phyloP scores from a whole-genome alignment of 2,797 vertebrate genomes.

The Siniperca undulata region DNA sequence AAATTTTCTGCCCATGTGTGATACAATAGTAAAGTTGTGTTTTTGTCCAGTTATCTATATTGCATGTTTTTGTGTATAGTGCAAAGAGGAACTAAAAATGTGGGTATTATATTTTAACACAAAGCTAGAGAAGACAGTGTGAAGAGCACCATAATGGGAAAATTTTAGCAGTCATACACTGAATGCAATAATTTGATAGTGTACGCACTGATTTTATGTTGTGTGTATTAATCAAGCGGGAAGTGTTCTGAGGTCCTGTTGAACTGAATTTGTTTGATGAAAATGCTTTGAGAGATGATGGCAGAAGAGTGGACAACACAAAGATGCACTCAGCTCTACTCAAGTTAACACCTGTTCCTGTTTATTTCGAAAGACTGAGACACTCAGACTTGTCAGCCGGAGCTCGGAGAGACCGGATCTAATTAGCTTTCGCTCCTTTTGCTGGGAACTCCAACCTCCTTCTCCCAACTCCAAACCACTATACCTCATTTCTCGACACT shows the following conservation, averaged over 20 bases:
- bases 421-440: constrained; percentile 72
- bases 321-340: constrained; percentile 32
- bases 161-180: neutral
- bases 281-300: constrained; percentile 20
- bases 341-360: constrained; percentile 60
- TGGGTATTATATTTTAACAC: neutral
- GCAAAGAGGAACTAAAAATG: neutral
- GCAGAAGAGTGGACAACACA: constrained; percentile 26
- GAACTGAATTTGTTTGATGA: constrained; percentile 23
- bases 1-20: neutral
- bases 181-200: neutral
- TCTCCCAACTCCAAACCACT: constrained; percentile 43
- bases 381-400: constrained; percentile 55
- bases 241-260: constrained; percentile 10
- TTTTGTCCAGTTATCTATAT: neutral
- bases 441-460: constrained; percentile 47
- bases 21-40: no score
- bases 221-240: neutral
- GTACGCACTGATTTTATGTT: neutral
- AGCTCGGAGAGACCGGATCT: constrained; percentile 65
- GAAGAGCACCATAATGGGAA: neutral
- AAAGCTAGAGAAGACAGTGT: neutral
- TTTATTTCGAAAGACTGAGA: constrained; percentile 57
- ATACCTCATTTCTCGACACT: constrained; percentile 64
- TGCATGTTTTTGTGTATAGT: neutral